Evolutionary conservation across 1,140 invertebrate genomes (phyloP), one percentile per base, ranked within the genome.

Genomic region (Procambarus clarkii): DNA sequence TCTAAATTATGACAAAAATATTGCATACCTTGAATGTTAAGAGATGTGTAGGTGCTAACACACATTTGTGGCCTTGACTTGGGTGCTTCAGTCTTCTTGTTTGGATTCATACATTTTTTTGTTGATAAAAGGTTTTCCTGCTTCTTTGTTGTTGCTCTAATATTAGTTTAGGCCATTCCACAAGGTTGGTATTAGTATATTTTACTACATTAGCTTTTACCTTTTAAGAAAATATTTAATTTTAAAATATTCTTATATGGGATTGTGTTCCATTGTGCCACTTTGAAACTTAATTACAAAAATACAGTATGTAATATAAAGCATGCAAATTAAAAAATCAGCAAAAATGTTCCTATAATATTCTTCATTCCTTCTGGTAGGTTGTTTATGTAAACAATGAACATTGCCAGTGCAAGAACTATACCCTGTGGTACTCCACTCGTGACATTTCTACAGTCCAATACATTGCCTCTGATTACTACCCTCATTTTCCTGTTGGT

Each of bases 31-130:
- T 74, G n/a, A 74, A 7, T 24, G n/a, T 74, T 21, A 74, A 74
- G n/a, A 74, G 69, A 74, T 11, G 5, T 79, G 81, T 83, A 69
- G 81, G 81, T 83, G 81, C 81, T 83, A 83, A 69, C 60, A 82
- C n/a, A 60, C 45, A 82, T 82, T 24, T 83, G 81, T 69, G 81
- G 81, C 81, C 81, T 83, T 44, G 58, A 45, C 60, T 8, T 50
- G 11, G 58, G 81, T 83, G 81, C 81, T 83, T 21, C 8, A 83
- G n/a, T 74, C 69, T 74, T 74, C 5, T 34, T 21, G 69, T 74
- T 24, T 24, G 24, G n/a, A 74, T 24, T 8, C 69, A 74, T 24
- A n/a, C 2, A 74, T 74, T 74, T 24, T 34, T 74, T 11, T 18
- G 15, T 64, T 64, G 11, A 74, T 24, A 3, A 2, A 24, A 74